Percentiles rank a stretch among this genome's conserved stretches.
Evolutionary conservation across 1,140 invertebrate genomes (phyloP).

Genomic region (Oryzaephilus surinamensis): DNA sequence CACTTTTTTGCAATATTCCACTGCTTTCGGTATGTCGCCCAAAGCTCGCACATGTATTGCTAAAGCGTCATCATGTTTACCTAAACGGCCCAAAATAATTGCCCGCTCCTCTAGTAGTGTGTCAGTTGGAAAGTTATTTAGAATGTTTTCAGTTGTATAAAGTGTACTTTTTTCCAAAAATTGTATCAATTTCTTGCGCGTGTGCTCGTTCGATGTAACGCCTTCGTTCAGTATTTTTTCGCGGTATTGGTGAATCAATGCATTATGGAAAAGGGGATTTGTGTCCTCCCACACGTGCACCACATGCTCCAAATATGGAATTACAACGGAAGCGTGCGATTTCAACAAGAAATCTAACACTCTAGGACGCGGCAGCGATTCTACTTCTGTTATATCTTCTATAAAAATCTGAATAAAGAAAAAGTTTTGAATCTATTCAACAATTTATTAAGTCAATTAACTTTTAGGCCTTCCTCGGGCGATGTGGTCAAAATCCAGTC

Average conservation of each 20-base stretch:
- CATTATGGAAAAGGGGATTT: constrained; percentile 81
- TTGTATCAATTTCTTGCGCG: constrained; percentile 64
- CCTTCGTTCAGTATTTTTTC: constrained; percentile 49
- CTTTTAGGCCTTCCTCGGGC: constrained; percentile 79
- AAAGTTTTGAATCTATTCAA: not conserved
- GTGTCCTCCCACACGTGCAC: constrained; percentile 83
- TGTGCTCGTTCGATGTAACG: constrained; percentile 47
- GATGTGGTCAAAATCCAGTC: constrained; percentile 80
- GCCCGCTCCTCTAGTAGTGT: constrained; percentile 85
- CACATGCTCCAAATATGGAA: constrained; percentile 91
- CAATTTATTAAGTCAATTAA: constrained; percentile 10
- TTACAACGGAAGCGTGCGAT: constrained; percentile 68
- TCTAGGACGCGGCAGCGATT: constrained; percentile 75
- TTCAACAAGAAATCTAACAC: constrained; percentile 81
- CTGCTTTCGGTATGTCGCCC: constrained; percentile 72
- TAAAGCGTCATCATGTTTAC: constrained; percentile 85
- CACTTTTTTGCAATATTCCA: constrained; percentile 73
- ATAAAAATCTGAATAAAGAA: constrained; percentile 63
- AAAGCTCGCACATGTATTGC: constrained; percentile 77
- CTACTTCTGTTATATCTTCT: constrained; percentile 81
- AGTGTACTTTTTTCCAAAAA: constrained; percentile 76
- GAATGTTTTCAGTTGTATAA: constrained; percentile 80
- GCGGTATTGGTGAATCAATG: constrained; percentile 75
- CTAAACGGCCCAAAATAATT: constrained; percentile 79
- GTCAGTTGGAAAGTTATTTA: constrained; percentile 79